Evolutionary conservation across 1,140 invertebrate genomes (phyloP), one percentile per base, ranked within the genome.

Genomic region (Drosophila funebris): DNA sequence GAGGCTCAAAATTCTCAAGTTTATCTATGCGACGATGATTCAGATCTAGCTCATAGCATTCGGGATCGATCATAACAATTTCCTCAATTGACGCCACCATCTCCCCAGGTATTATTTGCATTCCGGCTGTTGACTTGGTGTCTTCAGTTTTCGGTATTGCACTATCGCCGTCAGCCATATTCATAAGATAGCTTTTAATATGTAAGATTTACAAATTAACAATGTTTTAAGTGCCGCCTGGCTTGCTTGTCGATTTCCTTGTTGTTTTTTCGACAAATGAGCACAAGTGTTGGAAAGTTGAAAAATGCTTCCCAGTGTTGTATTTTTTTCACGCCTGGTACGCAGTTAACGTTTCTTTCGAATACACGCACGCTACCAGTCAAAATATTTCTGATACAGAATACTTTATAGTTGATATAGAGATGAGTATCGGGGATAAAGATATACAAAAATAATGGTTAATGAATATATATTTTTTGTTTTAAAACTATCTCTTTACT

Each of bases 21-120:
- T 96, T 96, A 8, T 93, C 94, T 69, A 98, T 95, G 76, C 96
- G 94, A 14, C 95, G 95, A 92, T 99, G 97, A 93, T 98, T 98
- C 43, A 99, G 94, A 92, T 99, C 97, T 8, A 91, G 54, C 52
- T 91, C 90, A 7, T 70, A 83, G 70, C 89, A 91, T 0, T 91
- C 84, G 2, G 90, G 90, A 78, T 91, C 90, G 36, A 90, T 91
- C 20, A 72, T 78, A 2, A 91, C 85, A 20, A 90, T 64, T 24
- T 91, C 90, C 31, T 91, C 90, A 31, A 91, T 90, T 9, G 76
- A 75, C 0, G 70, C 68, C 13, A 84, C 46, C 18, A 66, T 56
- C 36, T 90, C 85, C 14, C 84, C 64, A 0, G 76, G 73, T 36
- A 84, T 88, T 43, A 79, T 68, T 36, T 88, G 74, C 29, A 87